Base-by-base conservation (phyloP, 2,113 vertebrate genomes). In the Eleginops maclovinus region DNA sequence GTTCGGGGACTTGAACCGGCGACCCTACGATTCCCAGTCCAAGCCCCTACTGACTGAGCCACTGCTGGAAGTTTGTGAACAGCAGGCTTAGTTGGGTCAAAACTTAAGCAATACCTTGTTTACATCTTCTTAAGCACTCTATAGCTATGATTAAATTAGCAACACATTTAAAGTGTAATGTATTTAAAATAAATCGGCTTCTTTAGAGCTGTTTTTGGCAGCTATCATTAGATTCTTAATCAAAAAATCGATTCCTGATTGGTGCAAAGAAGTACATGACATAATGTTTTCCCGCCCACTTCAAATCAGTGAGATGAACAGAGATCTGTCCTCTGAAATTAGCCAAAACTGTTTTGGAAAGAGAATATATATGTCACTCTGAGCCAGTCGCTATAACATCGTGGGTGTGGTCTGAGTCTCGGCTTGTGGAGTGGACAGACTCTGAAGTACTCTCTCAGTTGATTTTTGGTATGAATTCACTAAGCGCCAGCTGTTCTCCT, bases 401-500 rank as follows among this genome's bases (percentile, higher is more conserved):
- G 11, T 72, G 36, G 21, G 14, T 41, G 13, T 13, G 9, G 40
- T 16, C 22, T 19, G 1, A 12, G 49, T 43, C 21, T 62, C 43
- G 21, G 63, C 14, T 36, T 66, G 19, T 21, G 26, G 26, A 50
- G 22, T 13, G 11, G 5, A 11, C 58, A 36, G 26, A 19, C 40
- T 58, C 43, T 64, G 43, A 28, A 24, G 2, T n/a, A n/a, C n/a
- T n/a, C n/a, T 49, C 16, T 31, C 41, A 31, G 9, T 16, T 63
- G 4, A 43, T n/a, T 67, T 64, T 36, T 4, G 0, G 28, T 0
- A 4, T 47, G 5, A 16, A 21, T 53, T 14, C 13, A 58, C 1
- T 65, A 26, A 64, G 26, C 14, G 41, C 9, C 17, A 51, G 15
- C 59, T 65, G 22, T 17, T 83, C 44, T 88, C 15, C 80, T 70